Percentiles rank a stretch among this genome's conserved stretches.
Conservation (phyloP, 92 coral and sea anemone genomes). For the Galaxea fascicularis region DNA sequence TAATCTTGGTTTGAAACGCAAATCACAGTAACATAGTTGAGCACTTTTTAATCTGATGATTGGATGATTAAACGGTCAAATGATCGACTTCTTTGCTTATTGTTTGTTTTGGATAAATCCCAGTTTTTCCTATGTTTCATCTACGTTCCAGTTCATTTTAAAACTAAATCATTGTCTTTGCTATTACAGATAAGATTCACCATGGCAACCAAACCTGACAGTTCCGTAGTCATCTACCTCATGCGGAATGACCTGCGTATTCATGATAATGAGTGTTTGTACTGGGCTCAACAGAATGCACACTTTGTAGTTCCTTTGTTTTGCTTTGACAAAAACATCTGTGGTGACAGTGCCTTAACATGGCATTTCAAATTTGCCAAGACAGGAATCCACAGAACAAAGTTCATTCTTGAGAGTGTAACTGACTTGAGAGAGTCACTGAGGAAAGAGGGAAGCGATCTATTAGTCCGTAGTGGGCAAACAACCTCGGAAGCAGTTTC, state of each 20-base stretch:
- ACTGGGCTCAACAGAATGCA: conserved; percentile 69
- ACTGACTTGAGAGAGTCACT: conserved; percentile 51
- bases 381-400: conserved; percentile 57
- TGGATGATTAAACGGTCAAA: too few species aligned
- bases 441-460: conserved; percentile 36
- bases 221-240: conserved; percentile 47
- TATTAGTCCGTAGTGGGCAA: conserved; percentile 46
- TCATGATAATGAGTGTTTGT: conserved; percentile 74
- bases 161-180: not conserved
- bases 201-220: conserved; percentile 16
- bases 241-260: conserved; percentile 70
- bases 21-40: too few species aligned
- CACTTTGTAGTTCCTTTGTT: conserved; percentile 69
- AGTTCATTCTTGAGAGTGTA: conserved; percentile 66
- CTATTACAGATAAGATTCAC: not conserved
- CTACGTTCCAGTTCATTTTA: too few species aligned
- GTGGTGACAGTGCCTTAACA: conserved; percentile 30
- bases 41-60: too few species aligned
- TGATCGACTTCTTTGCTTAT: too few species aligned
- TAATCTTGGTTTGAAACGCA: too few species aligned
- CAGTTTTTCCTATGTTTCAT: not conserved
- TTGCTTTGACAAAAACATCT: conserved; percentile 68
- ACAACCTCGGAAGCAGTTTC: conserved; percentile 49
- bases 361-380: conserved; percentile 70
- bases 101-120: too few species aligned